phyloP scores from a whole-genome alignment of 1,140 invertebrate species.

The Ceratosolen fusciceps region DNA sequence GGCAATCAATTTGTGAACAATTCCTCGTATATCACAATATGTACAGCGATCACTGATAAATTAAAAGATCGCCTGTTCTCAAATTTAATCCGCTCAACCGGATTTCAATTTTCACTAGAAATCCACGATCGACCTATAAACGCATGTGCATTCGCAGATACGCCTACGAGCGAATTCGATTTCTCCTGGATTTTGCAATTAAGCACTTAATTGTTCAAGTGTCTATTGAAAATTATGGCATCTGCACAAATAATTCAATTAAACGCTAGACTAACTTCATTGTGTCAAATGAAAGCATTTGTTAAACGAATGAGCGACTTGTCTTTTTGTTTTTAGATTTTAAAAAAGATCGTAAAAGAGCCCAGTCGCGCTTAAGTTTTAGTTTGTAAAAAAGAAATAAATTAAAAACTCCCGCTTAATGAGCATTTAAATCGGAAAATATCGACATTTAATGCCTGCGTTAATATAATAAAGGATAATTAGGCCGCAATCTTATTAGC shows the following conservation, averaged over 20 bases:
- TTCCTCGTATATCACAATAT: not conserved
- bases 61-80: not conserved
- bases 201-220: not conserved
- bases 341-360: too few relatives aligned
- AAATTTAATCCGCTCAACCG: conserved; percentile 29
- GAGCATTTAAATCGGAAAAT: too few relatives aligned
- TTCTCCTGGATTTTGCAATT: not conserved
- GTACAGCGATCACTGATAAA: conserved; percentile 20
- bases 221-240: conserved; percentile 11
- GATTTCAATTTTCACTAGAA: conserved; percentile 34
- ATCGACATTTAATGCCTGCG: too few relatives aligned
- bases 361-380: too few relatives aligned
- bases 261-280: not conserved
- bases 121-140: not conserved
- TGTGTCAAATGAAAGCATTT: not conserved
- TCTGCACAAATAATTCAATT: not conserved
- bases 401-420: too few relatives aligned
- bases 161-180: not conserved
- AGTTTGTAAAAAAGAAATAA: too few relatives aligned
- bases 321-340: too few relatives aligned
- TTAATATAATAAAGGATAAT: too few relatives aligned
- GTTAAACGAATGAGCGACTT: not conserved
- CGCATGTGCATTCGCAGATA: not conserved
- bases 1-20: not conserved
- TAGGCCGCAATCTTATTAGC: too few relatives aligned